Conservation (phyloP, 2,113 vertebrate genomes). For the Eulemur rufifrons region DNA sequence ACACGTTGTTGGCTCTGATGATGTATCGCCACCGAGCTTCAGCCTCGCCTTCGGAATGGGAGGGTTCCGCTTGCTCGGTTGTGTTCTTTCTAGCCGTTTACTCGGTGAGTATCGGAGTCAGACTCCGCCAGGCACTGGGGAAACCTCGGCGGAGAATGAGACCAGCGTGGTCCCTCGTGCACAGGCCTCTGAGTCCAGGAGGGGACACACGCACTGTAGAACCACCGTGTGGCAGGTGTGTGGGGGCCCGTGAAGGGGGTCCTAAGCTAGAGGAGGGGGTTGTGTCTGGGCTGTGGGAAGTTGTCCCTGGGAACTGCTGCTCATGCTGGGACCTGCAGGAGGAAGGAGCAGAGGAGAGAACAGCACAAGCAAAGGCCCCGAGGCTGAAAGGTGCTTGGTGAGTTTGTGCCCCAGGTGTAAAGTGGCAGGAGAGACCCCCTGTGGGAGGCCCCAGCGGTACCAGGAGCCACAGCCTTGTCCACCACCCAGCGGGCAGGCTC, state of each 20-base stretch:
- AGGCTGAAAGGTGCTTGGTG: neutral
- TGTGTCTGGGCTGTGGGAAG: neutral
- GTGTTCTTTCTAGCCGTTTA: neutral
- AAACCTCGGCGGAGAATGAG: neutral
- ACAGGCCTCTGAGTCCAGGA: neutral
- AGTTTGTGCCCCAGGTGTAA: neutral
- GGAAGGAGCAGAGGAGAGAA: neutral
- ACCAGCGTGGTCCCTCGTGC: neutral
- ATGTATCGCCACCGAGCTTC: neutral
- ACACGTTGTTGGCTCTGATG: neutral
- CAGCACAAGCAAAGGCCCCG: neutral
- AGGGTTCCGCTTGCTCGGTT: neutral
- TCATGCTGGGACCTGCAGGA: neutral
- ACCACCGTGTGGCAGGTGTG: neutral
- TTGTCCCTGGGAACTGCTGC: neutral
- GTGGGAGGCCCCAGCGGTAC: neutral
- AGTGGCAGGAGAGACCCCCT: neutral
- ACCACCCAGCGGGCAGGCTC: neutral
- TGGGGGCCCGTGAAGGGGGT: neutral
- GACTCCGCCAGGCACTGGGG: neutral
- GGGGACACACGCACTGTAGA: neutral
- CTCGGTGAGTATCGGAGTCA: neutral
- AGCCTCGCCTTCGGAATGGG: neutral
- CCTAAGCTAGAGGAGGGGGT: fast-evolving
- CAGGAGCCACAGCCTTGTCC: neutral